Base-by-base conservation (phyloP, 2,888 invertebrate species). In the Parnassius apollo region DNA sequence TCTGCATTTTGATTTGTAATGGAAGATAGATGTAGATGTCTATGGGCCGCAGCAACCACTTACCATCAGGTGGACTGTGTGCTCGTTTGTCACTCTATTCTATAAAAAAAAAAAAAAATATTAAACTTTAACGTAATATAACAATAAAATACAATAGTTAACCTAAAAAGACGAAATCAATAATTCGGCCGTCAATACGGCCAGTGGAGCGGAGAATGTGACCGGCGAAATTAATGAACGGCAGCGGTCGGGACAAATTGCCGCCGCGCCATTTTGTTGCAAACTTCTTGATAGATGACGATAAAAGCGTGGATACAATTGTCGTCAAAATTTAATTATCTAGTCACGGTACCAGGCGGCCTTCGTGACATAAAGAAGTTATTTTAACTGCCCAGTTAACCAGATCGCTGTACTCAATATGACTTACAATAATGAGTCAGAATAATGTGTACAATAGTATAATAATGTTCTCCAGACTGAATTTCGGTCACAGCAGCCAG, bases 331-430 rank as follows among this genome's bases (percentile, higher is more conserved):
- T 49, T 18, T 49, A 18, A 49, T 49, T 49, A 49, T 49, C 12
- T 7, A 13, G 49, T 13, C 49, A 18, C 49, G 8, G 18, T 13
- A 8, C 9, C 49, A 12, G 49, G 46, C 46, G n/a, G 12, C 46
- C 2, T 18, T 2, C 0, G 49, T 18, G 2, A 1, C 81, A 82
- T 78, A 83, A 81, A 82, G 78, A 75, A 80, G 76, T 80, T 82
- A 77, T 77, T 78, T 75, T 73, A 79, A 77, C 74, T 69, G 74
- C 73, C 67, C 73, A 74, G 75, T 74, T 73, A 72, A 69, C 49
- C 18, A 9, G 13, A 13, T 13, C 49, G 35, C 35, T 35, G 35
- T 4, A 1, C 35, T 35, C 7, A 35, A 35, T 35, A 35, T 0
- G 35, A 35, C 4, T 35, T 35, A 7, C 35, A 35, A 35, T 35